phyloP scores from a whole-genome alignment of 1,140 invertebrate species.

The Zaprionus davidi region DNA sequence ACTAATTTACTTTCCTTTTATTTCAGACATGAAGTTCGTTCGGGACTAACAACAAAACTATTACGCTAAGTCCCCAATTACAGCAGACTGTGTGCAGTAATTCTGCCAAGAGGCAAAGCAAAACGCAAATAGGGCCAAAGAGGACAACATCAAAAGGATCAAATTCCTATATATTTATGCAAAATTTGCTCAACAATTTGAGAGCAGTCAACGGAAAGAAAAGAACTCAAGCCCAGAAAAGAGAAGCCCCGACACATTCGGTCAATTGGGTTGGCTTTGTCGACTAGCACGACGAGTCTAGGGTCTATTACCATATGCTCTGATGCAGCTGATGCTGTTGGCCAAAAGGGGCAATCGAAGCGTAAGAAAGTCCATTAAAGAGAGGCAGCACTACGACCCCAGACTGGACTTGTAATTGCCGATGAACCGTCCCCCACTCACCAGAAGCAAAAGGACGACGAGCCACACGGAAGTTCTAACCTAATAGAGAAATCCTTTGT shows the following conservation, averaged over 20 bases:
- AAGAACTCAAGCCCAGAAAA: neutral
- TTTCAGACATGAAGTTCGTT: neutral
- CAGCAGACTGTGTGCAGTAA: neutral
- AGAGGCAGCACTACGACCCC: neutral
- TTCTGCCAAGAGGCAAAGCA: neutral
- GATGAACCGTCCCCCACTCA: conserved; percentile 37
- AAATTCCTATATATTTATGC: conserved; percentile 29
- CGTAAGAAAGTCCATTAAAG: conserved; percentile 33
- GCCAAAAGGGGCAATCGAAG: conserved; percentile 23
- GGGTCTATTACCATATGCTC: conserved; percentile 39
- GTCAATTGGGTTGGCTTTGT: conserved; percentile 15
- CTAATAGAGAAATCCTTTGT: conserved; percentile 59
- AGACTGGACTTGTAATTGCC: conserved; percentile 44
- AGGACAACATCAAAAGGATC: conserved; percentile 12
- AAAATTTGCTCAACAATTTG: conserved; percentile 37
- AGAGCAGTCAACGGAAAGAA: conserved; percentile 14
- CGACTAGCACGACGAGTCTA: too few relatives aligned
- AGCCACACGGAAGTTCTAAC: conserved; percentile 30
- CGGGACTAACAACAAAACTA: neutral
- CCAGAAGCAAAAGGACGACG: conserved; percentile 11
- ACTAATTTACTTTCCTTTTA: neutral
- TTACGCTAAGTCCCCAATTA: neutral
- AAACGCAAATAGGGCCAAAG: neutral
- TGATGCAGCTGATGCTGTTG: conserved; percentile 35
- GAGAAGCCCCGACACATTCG: neutral